A percentile compares a stretch with the other conserved stretches of the same genome.
phyloP scores from a whole-genome alignment of 2,888 invertebrate species.

The Oligia latruncula region DNA sequence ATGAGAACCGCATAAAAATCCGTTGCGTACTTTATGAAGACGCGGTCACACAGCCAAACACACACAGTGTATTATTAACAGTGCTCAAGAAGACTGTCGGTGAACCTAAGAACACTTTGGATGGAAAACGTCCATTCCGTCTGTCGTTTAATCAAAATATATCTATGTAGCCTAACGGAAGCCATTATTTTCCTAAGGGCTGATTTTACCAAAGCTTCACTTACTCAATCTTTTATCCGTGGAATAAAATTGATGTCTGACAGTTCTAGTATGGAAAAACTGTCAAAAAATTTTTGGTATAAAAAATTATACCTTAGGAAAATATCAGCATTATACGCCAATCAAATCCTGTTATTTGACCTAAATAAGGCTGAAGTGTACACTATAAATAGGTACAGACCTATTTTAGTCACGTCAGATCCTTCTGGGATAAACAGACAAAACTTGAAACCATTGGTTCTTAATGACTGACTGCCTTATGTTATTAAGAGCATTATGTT shows the following conservation, averaged over 20 bases:
- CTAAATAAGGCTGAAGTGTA: conserved; percentile 8
- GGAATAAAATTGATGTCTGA: no score
- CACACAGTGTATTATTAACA: not conserved
- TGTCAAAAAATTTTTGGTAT: no score
- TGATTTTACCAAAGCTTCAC: no score
- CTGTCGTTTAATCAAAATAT: not conserved
- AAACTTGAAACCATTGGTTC: not conserved
- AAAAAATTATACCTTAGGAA: no score
- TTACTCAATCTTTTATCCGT: no score
- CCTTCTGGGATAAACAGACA: conserved; percentile 40
- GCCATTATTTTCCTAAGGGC: no score
- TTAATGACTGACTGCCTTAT: not conserved
- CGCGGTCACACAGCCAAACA: not conserved
- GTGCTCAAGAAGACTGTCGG: not conserved
- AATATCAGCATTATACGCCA: no score
- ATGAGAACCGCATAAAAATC: not conserved
- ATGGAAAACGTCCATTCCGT: not conserved
- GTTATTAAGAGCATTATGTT: not conserved
- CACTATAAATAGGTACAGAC: conserved; percentile 8
- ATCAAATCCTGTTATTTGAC: conserved; percentile 14
- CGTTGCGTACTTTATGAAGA: not conserved
- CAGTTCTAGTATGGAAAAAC: no score
- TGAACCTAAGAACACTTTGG: not conserved
- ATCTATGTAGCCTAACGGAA: not conserved
- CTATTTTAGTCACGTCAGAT: conserved; percentile 28